Percentiles rank a stretch among this genome's conserved stretches.
Evolutionary conservation across 2,888 invertebrate species (phyloP).

Genomic region (Pyrrhosoma nymphula): DNA sequence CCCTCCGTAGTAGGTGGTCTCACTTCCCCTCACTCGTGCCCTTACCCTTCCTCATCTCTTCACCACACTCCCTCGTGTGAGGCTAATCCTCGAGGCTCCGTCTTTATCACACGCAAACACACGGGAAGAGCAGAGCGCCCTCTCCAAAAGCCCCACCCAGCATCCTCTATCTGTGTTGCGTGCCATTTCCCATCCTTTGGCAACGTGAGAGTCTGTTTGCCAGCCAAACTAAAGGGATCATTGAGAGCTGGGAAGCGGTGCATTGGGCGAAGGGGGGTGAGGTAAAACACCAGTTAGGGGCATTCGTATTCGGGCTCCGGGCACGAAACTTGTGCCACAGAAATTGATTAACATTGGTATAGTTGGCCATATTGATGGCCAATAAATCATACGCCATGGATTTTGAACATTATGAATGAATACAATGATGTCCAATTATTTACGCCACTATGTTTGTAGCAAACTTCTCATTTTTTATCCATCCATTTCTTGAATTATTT

Average conservation of each 20-base stretch:
- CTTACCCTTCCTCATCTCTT: not conserved
- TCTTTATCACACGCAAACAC: not conserved
- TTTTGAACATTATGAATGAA: no score
- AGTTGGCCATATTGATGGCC: no score
- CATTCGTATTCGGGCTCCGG: not conserved
- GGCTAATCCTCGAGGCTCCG: not conserved
- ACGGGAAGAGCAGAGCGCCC: not conserved
- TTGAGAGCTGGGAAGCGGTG: not conserved
- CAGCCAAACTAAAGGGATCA: not conserved
- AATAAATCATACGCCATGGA: no score
- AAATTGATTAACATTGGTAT: no score
- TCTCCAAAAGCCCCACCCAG: not conserved
- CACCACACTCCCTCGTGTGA: not conserved
- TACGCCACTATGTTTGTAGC: no score
- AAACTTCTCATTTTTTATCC: no score
- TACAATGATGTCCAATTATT: no score
- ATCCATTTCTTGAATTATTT: no score
- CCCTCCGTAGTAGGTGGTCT: not conserved
- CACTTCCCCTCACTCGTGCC: not conserved
- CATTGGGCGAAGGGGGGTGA: not conserved
- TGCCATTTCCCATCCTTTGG: not conserved
- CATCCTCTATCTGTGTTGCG: not conserved
- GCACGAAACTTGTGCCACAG: not conserved
- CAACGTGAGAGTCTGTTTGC: not conserved
- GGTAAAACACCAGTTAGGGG: not conserved